Evolutionary conservation across 2,888 invertebrate genomes (phyloP).

Genomic region (Eulithis testata): DNA sequence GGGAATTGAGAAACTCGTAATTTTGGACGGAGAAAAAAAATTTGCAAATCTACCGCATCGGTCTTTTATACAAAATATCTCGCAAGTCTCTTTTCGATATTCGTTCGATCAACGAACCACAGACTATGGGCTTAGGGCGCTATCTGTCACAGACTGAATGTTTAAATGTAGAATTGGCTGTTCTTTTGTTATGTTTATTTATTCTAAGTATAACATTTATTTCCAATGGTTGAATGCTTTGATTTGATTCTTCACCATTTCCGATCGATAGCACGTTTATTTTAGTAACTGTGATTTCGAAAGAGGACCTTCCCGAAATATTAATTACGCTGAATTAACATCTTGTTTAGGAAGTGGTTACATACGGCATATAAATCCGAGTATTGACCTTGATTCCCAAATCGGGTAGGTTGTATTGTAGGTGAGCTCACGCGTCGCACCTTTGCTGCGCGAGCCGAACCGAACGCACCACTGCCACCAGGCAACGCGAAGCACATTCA

Average conservation of each 20-base stretch:
- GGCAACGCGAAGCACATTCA: slow-evolving; percentile 47
- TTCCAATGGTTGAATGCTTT: neutral
- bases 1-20: too few species aligned
- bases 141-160: too few species aligned
- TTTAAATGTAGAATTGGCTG: too few species aligned
- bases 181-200: too few species aligned
- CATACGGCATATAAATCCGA: slow-evolving; percentile 75
- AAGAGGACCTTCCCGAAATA: slow-evolving; percentile 61
- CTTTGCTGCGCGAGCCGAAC: slow-evolving; percentile 54
- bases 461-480: slow-evolving; percentile 49
- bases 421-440: slow-evolving; percentile 71
- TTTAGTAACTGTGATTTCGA: slow-evolving; percentile 54
- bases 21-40: too few species aligned
- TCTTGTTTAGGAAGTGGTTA: slow-evolving; percentile 69
- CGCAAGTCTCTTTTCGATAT: too few species aligned
- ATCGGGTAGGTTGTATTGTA: slow-evolving; percentile 66
- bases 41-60: too few species aligned
- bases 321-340: slow-evolving; percentile 73
- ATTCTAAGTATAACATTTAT: too few species aligned
- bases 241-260: neutral
- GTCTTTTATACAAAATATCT: too few species aligned
- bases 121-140: too few species aligned
- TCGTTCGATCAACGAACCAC: too few species aligned
- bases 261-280: slow-evolving; percentile 14
- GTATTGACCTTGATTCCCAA: slow-evolving; percentile 80